phyloP scores from a whole-genome alignment of 2,888 invertebrate species.

The Protula sp. region DNA sequence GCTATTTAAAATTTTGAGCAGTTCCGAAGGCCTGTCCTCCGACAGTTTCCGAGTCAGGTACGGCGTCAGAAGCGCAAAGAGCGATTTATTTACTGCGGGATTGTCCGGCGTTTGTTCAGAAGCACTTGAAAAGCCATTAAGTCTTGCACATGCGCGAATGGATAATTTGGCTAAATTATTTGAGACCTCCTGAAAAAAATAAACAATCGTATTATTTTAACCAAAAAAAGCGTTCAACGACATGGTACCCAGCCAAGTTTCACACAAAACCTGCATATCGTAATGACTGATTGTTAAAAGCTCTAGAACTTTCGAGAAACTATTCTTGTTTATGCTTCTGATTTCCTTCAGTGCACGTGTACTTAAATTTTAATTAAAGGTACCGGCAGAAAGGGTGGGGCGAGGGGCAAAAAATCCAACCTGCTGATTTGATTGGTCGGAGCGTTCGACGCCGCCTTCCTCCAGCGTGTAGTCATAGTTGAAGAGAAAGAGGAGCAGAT shows the following conservation, averaged over 20 bases:
- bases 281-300: no score
- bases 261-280: no score
- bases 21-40: constrained; percentile 66
- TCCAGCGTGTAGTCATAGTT: constrained; percentile 95
- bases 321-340: no score
- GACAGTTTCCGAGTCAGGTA: constrained; percentile 75
- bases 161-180: constrained; percentile 86
- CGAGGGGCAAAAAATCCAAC: background rate
- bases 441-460: constrained; percentile 87
- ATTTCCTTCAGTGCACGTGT: no score
- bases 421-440: constrained; percentile 77
- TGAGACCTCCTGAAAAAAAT: constrained; percentile 69
- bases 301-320: no score
- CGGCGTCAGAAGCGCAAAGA: constrained; percentile 73
- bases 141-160: constrained; percentile 74
- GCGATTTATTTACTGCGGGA: constrained; percentile 62
- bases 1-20: constrained; percentile 89
- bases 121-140: constrained; percentile 61
- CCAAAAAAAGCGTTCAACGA: no score
- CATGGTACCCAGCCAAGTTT: no score
- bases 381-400: no score
- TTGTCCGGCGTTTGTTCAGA: constrained; percentile 59
- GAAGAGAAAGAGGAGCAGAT: constrained; percentile 81
- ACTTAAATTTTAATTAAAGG: no score
- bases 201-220: background rate